phyloP scores from a whole-genome alignment of 2,888 invertebrate genomes.

The Agriopis leucophaearia region DNA sequence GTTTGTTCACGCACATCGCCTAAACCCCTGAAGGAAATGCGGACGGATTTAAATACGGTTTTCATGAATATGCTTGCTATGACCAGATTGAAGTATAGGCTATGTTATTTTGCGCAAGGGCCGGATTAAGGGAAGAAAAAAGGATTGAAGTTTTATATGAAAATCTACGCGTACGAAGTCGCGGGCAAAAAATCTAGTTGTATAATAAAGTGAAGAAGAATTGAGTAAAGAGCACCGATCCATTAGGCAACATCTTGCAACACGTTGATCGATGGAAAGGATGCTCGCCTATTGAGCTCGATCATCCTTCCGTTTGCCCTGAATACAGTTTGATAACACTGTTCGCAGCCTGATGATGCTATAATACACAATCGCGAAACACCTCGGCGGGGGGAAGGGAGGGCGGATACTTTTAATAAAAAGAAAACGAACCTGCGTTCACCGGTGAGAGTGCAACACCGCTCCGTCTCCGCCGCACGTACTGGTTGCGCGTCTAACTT shows the following conservation, averaged over 20 bases:
- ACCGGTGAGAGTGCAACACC: constrained; percentile 79
- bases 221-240: not conserved
- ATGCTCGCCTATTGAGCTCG: constrained; percentile 17
- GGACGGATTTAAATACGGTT: too few species aligned
- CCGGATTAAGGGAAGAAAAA: too few species aligned
- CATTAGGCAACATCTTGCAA: constrained; percentile 17
- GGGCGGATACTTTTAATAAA: constrained; percentile 81
- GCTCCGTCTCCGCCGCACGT: constrained; percentile 61
- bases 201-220: not conserved
- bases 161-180: too few species aligned
- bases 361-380: constrained; percentile 68
- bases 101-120: too few species aligned
- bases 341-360: constrained; percentile 68
- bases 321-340: constrained; percentile 67
- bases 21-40: too few species aligned
- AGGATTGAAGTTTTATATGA: too few species aligned
- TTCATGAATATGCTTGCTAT: too few species aligned
- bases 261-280: constrained; percentile 9
- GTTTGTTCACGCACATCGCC: too few species aligned
- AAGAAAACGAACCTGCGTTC: constrained; percentile 70
- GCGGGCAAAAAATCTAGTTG: too few species aligned
- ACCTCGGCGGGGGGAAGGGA: constrained; percentile 71
- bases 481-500: constrained; percentile 69
- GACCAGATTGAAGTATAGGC: too few species aligned
- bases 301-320: constrained; percentile 55